phyloP scores from a whole-genome alignment of 2,113 vertebrate genomes.

The Chaetops frenatus region DNA sequence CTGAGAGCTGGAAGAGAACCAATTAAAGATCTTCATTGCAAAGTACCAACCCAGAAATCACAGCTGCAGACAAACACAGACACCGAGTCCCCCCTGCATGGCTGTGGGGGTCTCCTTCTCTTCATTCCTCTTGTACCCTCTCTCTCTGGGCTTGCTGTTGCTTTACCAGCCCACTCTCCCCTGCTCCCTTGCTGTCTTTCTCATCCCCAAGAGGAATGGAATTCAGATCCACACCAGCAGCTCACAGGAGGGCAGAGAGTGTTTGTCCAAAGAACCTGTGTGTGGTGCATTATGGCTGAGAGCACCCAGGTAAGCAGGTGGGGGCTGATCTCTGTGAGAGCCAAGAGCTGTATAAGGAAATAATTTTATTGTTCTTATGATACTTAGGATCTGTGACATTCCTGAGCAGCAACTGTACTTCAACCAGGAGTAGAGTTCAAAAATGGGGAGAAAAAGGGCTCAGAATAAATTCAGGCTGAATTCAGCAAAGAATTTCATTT shows the following conservation, averaged over 20 bases:
- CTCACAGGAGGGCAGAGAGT: background rate
- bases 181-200: background rate
- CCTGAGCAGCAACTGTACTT: background rate
- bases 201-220: background rate
- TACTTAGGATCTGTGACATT: background rate
- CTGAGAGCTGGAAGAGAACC: background rate
- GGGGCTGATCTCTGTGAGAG: background rate
- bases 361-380: background rate
- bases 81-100: rapidly evolving
- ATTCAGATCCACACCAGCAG: background rate
- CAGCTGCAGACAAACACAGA: background rate
- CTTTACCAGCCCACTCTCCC: background rate
- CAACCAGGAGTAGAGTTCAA: background rate
- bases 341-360: background rate
- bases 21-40: no score
- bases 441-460: background rate
- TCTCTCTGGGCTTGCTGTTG: background rate
- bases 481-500: background rate
- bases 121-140: background rate
- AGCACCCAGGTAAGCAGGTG: background rate
- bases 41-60: background rate
- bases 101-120: background rate
- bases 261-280: background rate
- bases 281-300: background rate
- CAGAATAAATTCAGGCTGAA: background rate